These are phyloP conservation scores for Papilio helenus DNA, from an alignment of 1,140 invertebrate genomes.

Conservation along the genomic window DNA sequence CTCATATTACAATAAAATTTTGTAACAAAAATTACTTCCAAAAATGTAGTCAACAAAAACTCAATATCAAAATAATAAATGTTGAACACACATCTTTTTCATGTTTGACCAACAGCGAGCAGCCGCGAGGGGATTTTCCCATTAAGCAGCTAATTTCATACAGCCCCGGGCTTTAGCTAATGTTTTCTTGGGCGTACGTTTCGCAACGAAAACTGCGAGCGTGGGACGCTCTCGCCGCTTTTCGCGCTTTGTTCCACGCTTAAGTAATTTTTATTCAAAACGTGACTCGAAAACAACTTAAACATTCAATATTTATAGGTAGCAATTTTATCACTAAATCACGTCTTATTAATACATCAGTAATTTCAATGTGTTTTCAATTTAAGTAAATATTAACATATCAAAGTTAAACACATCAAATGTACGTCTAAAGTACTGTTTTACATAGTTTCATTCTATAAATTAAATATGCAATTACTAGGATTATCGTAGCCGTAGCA, in stretches of 20 bases:
- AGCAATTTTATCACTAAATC: background rate
- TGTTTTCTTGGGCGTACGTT: conserved; percentile 33
- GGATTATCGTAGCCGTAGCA: conserved; percentile 14
- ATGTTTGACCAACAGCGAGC: conserved; percentile 19
- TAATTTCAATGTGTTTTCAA: background rate
- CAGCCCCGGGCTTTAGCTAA: conserved; percentile 34
- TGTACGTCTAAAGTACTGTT: background rate
- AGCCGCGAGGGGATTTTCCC: conserved; percentile 28
- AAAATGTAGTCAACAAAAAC: background rate
- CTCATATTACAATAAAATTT: background rate
- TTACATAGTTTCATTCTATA: background rate
- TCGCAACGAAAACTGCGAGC: conserved; percentile 19
- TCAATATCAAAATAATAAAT: conserved; percentile 16
- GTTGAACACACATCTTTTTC: conserved; percentile 19
- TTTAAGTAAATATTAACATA: background rate
- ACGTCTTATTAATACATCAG: background rate
- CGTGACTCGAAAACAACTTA: conserved; percentile 17
- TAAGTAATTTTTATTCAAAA: conserved; percentile 20
- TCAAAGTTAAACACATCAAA: background rate
- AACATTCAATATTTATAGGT: conserved; percentile 4
- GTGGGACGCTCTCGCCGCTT: conserved; percentile 2
- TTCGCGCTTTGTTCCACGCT: conserved; percentile 1
- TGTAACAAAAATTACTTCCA: background rate
- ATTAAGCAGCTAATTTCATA: conserved; percentile 32
- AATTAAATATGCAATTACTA: conserved; percentile 25